A percentile compares a stretch with the other conserved stretches of the same genome.
Evolutionary conservation across 2,797 vertebrate genomes (phyloP).

Genomic region (Argya squamiceps): DNA sequence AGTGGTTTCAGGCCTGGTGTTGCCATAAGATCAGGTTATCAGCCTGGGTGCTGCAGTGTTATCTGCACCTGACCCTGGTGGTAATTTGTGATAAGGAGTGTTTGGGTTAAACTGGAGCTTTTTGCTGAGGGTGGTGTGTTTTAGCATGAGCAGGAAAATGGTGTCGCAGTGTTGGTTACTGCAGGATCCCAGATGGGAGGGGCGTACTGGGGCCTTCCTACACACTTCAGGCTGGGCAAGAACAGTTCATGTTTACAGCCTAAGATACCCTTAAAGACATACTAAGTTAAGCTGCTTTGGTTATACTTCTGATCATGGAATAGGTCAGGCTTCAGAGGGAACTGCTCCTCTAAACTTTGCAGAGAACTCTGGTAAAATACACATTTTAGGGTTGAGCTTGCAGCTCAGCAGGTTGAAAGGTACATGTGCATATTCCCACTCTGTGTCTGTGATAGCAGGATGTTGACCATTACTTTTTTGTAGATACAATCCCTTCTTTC

Average conservation of each 20-base stretch:
- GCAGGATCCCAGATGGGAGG: not conserved
- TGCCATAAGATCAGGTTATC: accelerated
- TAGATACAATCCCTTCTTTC: not conserved
- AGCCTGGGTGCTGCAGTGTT: not conserved
- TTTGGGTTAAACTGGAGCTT: not conserved
- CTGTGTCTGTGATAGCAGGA: not conserved
- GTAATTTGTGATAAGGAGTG: not conserved
- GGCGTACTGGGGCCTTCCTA: not conserved
- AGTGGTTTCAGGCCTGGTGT: not conserved
- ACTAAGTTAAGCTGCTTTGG: not conserved
- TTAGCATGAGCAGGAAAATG: not conserved
- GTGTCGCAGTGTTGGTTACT: not conserved
- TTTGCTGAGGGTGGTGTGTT: not conserved
- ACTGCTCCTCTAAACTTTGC: not conserved
- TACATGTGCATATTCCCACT: not conserved
- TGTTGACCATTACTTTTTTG: not conserved
- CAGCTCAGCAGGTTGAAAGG: not conserved
- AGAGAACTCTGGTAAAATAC: not conserved
- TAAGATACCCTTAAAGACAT: not conserved
- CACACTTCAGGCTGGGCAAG: not conserved
- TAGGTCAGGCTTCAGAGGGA: not conserved
- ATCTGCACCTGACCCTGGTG: not conserved
- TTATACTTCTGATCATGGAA: not conserved
- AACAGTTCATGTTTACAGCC: not conserved
- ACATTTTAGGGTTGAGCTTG: not conserved